These are phyloP conservation scores for Cranoglanis bouderius DNA, from an alignment of 2,113 vertebrate species.

Conservation along the genomic window DNA sequence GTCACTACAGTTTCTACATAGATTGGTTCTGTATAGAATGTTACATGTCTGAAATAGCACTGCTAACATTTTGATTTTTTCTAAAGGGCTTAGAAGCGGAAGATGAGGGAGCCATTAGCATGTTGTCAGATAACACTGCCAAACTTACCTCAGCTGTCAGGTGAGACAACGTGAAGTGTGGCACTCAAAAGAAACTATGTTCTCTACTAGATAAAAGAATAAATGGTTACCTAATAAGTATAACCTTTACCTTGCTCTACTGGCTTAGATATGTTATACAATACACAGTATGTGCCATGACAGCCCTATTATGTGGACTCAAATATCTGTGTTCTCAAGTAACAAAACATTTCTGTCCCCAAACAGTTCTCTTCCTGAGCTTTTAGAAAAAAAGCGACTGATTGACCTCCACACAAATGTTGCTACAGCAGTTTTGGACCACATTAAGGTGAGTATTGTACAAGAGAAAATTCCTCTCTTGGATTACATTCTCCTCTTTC, in stretches of 20 bases:
- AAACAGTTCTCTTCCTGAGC: slow-evolving; percentile 91
- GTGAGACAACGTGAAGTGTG: slow-evolving; percentile 66
- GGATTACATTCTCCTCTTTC: slow-evolving; percentile 21
- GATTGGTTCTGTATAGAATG: neutral
- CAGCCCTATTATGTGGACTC: slow-evolving; percentile 8
- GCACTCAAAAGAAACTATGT: neutral
- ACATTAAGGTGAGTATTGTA: slow-evolving; percentile 87
- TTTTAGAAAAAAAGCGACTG: slow-evolving; percentile 95
- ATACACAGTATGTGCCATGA: neutral
- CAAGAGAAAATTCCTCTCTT: slow-evolving; percentile 32
- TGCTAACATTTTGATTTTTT: slow-evolving; percentile 21
- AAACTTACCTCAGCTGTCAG: slow-evolving; percentile 97
- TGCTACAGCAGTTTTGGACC: slow-evolving; percentile 93
- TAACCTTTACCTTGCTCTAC: neutral
- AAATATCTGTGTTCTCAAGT: neutral
- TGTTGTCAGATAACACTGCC: slow-evolving; percentile 97
- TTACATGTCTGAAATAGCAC: neutral
- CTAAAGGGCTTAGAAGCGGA: slow-evolving; percentile 93
- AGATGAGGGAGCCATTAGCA: slow-evolving; percentile 98
- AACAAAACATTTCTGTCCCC: slow-evolving; percentile 40
- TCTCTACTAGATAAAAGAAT: neutral
- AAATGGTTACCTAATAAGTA: neutral
- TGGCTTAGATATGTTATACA: neutral
- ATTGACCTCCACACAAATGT: slow-evolving; percentile 99
- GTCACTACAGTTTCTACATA: neutral